phyloP scores from a whole-genome alignment of 2,888 invertebrate species.

The Caenorhabditis virilis region DNA sequence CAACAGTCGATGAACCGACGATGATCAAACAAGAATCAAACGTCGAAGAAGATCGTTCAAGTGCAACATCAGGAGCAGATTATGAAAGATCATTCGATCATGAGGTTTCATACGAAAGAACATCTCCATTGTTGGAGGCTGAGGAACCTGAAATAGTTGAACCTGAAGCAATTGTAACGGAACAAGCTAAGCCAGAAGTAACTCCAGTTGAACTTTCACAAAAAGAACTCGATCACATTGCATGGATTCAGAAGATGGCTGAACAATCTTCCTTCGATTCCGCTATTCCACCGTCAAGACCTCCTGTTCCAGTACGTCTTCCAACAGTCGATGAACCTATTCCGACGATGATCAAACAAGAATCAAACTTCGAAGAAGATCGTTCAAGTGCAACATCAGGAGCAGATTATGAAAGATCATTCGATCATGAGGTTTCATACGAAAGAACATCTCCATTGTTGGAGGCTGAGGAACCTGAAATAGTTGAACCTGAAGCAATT shows the following conservation, averaged over 20 bases:
- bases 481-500: too few relatives aligned
- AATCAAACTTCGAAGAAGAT: constrained; percentile 4
- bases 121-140: constrained; percentile 21
- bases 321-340: constrained; percentile 3
- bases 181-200: too few relatives aligned
- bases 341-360: background rate
- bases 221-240: constrained; percentile 41
- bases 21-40: constrained; percentile 1
- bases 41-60: constrained; percentile 17
- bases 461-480: constrained; percentile 1
- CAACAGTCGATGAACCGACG: background rate
- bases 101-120: constrained; percentile 9
- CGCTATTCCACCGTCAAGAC: background rate
- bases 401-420: background rate
- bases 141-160: constrained; percentile 5
- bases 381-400: background rate
- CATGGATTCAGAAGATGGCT: constrained; percentile 15
- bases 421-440: background rate
- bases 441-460: background rate
- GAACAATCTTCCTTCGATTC: constrained; percentile 3
- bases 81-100: constrained; percentile 9
- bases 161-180: too few relatives aligned
- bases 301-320: background rate
- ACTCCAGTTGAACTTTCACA: constrained; percentile 15
- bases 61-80: constrained; percentile 40